A percentile compares a stretch with the other conserved stretches of the same genome.
Conservation (phyloP, 2,888 invertebrate genomes). For the Troglohyphantes excavatus region DNA sequence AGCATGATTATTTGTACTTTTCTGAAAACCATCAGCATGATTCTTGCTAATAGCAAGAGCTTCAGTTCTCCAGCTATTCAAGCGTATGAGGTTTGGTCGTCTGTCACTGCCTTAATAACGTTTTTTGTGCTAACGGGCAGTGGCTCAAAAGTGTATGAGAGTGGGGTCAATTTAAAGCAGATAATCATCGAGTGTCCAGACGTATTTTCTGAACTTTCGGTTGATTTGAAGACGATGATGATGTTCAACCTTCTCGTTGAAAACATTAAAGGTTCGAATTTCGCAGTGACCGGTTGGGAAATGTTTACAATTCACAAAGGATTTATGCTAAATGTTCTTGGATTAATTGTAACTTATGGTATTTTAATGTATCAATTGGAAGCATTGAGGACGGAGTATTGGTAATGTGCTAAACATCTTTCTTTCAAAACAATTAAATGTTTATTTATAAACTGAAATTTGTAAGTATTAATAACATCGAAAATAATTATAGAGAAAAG, state of each 20-base stretch:
- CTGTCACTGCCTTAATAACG: neutral
- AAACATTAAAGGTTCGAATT: slow-evolving; percentile 29
- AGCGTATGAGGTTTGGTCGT: neutral
- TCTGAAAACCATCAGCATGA: slow-evolving; percentile 37
- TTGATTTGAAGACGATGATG: neutral
- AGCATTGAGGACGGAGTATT: no score
- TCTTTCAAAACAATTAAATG: no score
- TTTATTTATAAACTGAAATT: no score
- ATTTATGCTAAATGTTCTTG: slow-evolving; percentile 42
- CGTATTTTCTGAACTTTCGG: neutral
- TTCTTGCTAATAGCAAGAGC: slow-evolving; percentile 5
- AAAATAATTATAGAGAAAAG: no score
- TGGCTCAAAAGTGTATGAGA: slow-evolving; percentile 13
- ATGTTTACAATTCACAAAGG: slow-evolving; percentile 47
- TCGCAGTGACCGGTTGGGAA: slow-evolving; percentile 45
- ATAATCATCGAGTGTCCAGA: slow-evolving; percentile 32
- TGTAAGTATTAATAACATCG: no score
- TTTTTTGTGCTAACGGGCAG: slow-evolving; percentile 37
- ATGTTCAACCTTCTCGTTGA: slow-evolving; percentile 29
- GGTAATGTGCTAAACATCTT: no score
- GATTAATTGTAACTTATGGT: slow-evolving; percentile 51
- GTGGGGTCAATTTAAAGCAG: slow-evolving; percentile 4
- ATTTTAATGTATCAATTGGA: slow-evolving; percentile 55
- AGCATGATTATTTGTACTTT: slow-evolving; percentile 15
- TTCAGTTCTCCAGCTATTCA: neutral